These are phyloP conservation scores for Oryzias celebensis DNA, from an alignment of 2,113 vertebrate genomes.

Conservation along the genomic window DNA sequence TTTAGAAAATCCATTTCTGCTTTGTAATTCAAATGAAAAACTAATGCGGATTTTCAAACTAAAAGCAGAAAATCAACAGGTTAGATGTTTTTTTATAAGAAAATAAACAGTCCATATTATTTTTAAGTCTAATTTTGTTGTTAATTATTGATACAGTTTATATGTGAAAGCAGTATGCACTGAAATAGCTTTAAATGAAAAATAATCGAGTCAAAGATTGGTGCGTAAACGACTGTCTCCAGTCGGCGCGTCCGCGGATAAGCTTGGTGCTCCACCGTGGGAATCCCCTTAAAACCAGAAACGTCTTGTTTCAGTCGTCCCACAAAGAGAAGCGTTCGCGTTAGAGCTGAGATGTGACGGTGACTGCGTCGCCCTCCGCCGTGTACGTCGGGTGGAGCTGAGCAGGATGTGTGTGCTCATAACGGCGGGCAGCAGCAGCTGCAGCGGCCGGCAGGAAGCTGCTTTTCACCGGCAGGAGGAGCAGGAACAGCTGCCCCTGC, in stretches of 20 bases:
- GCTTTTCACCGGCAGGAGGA: constrained; percentile 66
- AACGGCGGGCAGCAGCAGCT: constrained; percentile 32
- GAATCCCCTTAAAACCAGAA: not conserved
- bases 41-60: no score
- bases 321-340: not conserved
- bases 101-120: no score
- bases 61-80: no score
- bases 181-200: not conserved
- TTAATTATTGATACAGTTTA: no score
- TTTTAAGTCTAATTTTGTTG: not conserved
- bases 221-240: not conserved
- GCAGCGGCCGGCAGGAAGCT: constrained; percentile 56
- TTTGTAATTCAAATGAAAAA: no score
- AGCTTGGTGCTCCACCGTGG: constrained; percentile 42
- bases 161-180: not conserved
- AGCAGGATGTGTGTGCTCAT: constrained; percentile 2
- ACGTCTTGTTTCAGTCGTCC: not conserved
- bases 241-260: not conserved
- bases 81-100: no score
- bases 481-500: constrained; percentile 56
- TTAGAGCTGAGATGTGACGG: not conserved
- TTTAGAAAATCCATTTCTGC: no score
- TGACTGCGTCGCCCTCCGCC: not conserved
- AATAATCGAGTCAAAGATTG: not conserved
- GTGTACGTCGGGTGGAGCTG: not conserved